Evolutionary conservation across 2,888 invertebrate genomes (phyloP), one percentile per base, ranked within the genome.

Genomic region (Byasa hedistus): DNA sequence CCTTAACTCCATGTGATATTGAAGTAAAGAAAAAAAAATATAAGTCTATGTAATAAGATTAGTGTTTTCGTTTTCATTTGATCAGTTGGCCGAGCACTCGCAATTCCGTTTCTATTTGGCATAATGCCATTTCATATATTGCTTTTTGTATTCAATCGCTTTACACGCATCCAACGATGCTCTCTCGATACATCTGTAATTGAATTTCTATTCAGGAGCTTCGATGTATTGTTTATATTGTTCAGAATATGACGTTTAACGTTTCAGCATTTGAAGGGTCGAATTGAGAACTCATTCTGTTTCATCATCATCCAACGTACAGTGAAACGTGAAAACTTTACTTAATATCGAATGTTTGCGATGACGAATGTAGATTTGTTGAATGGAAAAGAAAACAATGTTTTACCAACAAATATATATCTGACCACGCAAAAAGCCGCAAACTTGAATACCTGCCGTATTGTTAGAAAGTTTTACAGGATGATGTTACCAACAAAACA

Each of bases 51-150:
- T n/a, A n/a, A n/a, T n/a, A n/a, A n/a, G n/a, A n/a, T n/a, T n/a
- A n/a, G n/a, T n/a, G n/a, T 32, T 32, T 1, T 32, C 10, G 32
- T 32, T 10, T 32, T 1, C 8, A 10, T 32, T 32, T 32, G 32
- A 10, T 32, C 32, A 5, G 32, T 58, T 68, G 74, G 68, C 75
- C 69, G 70, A 70, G 70, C 58, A 32, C 66, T 61, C 67, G 71
- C 69, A 72, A 79, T 82, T 80, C 83, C 75, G 78, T 84, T 85
- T 84, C 82, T 83, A 80, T 82, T 85, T 87, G 87, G 86, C 84
- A 75, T 68, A 58, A 54, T 76, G 87, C 87, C 87, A 86, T 70
- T 62, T 56, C 60, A 58, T 57, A 65, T 65, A 56, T 63, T 65
- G 24, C 19, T 22, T 24, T 24, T 24, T 10, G 54, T n/a, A 15